Conservation (phyloP, 2,113 vertebrate genomes). For the Choloepus hoffmanni region DNA sequence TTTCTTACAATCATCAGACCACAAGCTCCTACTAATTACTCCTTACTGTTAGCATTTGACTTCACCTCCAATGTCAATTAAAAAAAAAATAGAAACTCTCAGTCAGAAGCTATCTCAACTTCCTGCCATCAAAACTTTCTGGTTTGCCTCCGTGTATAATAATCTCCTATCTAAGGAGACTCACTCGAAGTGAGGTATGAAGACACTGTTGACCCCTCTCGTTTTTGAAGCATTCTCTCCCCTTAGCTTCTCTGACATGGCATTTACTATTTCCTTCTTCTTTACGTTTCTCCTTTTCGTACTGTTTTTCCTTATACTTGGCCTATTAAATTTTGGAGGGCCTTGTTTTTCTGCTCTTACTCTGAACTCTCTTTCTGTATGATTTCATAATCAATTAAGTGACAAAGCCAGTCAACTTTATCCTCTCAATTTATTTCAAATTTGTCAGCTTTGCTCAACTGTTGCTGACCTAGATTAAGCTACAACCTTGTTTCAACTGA, state of each 20-base stretch:
- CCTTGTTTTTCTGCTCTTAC: not conserved
- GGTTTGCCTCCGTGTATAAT: not conserved
- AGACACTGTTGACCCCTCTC: not conserved
- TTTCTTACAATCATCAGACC: not conserved
- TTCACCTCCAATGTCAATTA: not conserved
- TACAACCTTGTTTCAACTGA: not conserved
- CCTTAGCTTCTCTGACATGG: not conserved
- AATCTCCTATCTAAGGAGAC: not conserved
- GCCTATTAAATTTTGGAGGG: not conserved
- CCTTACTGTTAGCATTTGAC: not conserved
- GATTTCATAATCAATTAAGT: not conserved
- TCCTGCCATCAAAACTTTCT: not conserved
- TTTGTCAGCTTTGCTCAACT: not conserved
- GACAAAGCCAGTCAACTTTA: not conserved
- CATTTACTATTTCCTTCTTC: not conserved
- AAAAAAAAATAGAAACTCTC: not conserved
- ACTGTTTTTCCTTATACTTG: not conserved
- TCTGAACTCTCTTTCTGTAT: not conserved
- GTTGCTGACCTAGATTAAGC: not conserved
- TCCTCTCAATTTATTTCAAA: not conserved
- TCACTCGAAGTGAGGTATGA: not conserved
- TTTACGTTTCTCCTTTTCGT: not conserved
- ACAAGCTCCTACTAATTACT: not conserved
- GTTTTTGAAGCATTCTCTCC: not conserved
- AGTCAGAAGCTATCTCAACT: not conserved